Evolutionary conservation across 2,888 invertebrate species (phyloP).

Genomic region (Temnothorax rugatulus): DNA sequence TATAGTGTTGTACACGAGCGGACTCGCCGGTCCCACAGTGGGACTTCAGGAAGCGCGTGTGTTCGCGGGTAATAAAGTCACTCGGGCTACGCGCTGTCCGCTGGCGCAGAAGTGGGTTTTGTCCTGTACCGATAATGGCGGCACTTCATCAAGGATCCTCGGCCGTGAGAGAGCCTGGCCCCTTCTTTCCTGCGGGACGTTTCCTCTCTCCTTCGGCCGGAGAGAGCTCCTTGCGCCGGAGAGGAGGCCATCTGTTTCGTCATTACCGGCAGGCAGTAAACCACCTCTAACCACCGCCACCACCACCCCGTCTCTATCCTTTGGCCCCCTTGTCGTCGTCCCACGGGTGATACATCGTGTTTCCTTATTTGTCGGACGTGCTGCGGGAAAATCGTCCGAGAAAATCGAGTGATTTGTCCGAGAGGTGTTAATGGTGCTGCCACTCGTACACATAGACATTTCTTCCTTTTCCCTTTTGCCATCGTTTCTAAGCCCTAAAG

Average conservation of each 20-base stretch:
- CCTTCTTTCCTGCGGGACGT: constrained; percentile 56
- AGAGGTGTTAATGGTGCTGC: constrained; percentile 84
- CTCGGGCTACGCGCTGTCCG: constrained; percentile 69
- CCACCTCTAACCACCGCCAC: constrained; percentile 75
- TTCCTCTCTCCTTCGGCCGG: constrained; percentile 18
- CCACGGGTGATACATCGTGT: constrained; percentile 86
- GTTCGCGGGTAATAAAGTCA: constrained; percentile 85
- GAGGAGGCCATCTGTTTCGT: constrained; percentile 86
- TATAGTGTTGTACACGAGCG: constrained; percentile 38
- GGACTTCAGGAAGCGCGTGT: constrained; percentile 78
- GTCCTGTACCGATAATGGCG: constrained; percentile 85
- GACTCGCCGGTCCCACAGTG: constrained; percentile 65
- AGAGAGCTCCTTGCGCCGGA: constrained; percentile 27
- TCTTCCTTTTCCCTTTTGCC: constrained; percentile 32
- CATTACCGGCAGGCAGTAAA: constrained; percentile 85
- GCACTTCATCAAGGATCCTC: constrained; percentile 85
- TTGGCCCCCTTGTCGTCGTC: constrained; percentile 78
- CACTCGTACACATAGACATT: constrained; percentile 52
- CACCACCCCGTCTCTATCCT: constrained; percentile 20
- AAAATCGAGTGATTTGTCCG: constrained; percentile 86
- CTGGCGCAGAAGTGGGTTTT: constrained; percentile 82
- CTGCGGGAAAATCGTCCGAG: constrained; percentile 85
- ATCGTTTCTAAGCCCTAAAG: constrained; percentile 36
- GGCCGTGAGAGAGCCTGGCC: constrained; percentile 51
- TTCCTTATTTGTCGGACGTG: constrained; percentile 86